phyloP scores from a whole-genome alignment of 2,113 vertebrate species.

The Prunella himalayana region DNA sequence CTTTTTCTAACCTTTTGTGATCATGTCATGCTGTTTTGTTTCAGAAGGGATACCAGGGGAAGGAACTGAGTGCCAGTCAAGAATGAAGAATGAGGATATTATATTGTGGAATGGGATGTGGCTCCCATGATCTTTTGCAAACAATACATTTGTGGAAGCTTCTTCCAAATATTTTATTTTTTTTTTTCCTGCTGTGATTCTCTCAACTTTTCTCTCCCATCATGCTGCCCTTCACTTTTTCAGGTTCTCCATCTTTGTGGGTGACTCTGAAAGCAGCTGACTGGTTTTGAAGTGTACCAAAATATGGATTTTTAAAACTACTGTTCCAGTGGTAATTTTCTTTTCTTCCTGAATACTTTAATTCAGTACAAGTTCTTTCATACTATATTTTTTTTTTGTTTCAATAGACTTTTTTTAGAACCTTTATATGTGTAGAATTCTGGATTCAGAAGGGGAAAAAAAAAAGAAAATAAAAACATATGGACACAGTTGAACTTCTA shows the following conservation, averaged over 20 bases:
- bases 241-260: neutral
- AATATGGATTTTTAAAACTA: neutral
- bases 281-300: neutral
- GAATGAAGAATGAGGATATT: neutral
- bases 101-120: neutral
- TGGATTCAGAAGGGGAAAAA: fast-evolving
- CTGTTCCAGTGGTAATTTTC: neutral
- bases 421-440: neutral
- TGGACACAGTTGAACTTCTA: neutral
- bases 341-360: neutral
- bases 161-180: neutral
- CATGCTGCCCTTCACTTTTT: neutral
- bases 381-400: neutral
- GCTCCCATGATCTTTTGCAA: neutral
- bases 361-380: neutral
- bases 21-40: neutral
- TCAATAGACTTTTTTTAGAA: neutral
- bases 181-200: neutral
- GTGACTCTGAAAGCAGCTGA: neutral
- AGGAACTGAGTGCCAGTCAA: neutral
- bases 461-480: neutral
- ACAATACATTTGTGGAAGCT: neutral
- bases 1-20: neutral
- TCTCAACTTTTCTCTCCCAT: neutral
- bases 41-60: neutral